Evolutionary conservation across 2,797 vertebrate species (phyloP).

Genomic region (Microcaecilia unicolor): DNA sequence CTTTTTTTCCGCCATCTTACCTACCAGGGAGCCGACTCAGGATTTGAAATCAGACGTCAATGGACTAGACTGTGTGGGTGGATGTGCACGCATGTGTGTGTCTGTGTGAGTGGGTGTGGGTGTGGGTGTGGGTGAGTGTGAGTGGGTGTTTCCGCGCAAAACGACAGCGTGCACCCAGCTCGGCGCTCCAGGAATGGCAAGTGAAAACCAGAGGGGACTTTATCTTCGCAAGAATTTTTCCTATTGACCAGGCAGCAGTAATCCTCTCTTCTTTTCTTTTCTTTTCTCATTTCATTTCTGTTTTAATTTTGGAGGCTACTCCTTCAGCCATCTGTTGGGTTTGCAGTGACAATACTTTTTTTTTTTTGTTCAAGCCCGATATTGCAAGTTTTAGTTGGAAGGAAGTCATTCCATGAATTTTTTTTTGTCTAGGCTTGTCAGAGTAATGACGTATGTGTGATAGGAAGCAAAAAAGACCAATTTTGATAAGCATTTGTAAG

Average conservation of each 20-base stretch:
- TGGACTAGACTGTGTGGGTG: constrained; percentile 45
- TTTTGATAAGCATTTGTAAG: constrained; percentile 45
- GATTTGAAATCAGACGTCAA: constrained; percentile 53
- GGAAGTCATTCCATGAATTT: constrained; percentile 13
- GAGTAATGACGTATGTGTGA: constrained; percentile 1
- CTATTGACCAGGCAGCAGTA: too few species aligned
- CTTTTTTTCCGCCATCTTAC: neutral
- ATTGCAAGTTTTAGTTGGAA: constrained; percentile 12
- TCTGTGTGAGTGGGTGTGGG: too few species aligned
- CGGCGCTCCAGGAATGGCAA: too few species aligned
- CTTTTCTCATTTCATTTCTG: too few species aligned
- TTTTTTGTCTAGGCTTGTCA: constrained; percentile 18
- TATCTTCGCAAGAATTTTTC: too few species aligned
- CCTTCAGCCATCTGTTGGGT: constrained; percentile 11
- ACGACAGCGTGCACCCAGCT: too few species aligned
- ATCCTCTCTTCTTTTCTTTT: too few species aligned
- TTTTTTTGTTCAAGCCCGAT: constrained; percentile 20
- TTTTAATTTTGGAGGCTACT: neutral
- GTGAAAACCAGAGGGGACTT: too few species aligned
- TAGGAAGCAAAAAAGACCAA: constrained; percentile 14
- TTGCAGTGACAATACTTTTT: constrained; percentile 8
- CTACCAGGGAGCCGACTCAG: constrained; percentile 56
- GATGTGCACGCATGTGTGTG: too few species aligned
- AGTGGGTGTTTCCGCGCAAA: too few species aligned
- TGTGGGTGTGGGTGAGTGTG: too few species aligned